phyloP scores from a whole-genome alignment of 2,113 vertebrate species.

The Nycticryphes semicollaris region DNA sequence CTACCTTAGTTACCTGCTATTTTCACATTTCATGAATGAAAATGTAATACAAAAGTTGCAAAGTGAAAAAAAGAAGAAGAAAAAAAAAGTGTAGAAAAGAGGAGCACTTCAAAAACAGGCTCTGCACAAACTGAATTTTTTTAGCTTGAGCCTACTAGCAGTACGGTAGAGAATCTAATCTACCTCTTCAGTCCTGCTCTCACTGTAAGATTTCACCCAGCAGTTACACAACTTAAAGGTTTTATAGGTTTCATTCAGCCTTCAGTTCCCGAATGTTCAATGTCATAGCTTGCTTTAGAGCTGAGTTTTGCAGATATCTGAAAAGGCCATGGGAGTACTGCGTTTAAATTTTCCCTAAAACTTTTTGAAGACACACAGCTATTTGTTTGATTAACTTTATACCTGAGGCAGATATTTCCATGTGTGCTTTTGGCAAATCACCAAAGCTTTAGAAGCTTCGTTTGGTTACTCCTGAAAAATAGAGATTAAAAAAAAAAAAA shows the following conservation, averaged over 20 bases:
- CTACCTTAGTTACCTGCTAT: not conserved
- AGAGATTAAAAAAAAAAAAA: not conserved
- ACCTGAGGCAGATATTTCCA: not conserved
- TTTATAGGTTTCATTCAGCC: not conserved
- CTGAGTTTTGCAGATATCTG: not conserved
- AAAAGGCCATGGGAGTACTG: not conserved
- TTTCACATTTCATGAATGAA: constrained; percentile 16
- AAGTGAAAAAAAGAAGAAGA: not conserved
- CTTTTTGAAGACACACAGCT: not conserved
- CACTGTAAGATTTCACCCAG: not conserved
- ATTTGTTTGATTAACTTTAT: not conserved
- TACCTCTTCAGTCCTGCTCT: not conserved
- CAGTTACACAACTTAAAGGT: not conserved
- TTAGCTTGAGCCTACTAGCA: not conserved
- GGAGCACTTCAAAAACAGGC: not conserved
- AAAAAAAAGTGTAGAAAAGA: not conserved
- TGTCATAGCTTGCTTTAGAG: not conserved
- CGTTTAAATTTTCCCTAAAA: not conserved
- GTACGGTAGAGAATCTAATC: not conserved
- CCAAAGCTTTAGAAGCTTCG: not conserved
- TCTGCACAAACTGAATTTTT: not conserved
- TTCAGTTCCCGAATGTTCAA: not conserved
- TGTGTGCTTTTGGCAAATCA: not conserved
- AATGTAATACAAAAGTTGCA: not conserved
- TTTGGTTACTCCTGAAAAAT: not conserved